These are phyloP conservation scores for Spea multiplicata DNA, from an alignment of 2,113 vertebrate genomes.

Conservation along the genomic window DNA sequence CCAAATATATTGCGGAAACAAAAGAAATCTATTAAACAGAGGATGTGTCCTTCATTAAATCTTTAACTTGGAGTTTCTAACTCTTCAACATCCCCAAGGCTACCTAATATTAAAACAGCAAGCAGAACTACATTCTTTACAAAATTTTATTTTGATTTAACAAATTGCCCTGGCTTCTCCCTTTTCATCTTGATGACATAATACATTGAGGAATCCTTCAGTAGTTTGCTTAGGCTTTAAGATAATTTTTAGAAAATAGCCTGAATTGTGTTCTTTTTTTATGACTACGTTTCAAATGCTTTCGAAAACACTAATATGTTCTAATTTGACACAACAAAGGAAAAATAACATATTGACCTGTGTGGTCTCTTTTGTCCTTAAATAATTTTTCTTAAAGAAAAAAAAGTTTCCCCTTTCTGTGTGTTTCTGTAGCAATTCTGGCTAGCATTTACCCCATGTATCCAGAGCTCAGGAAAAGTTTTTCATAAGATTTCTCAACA, in stretches of 20 bases:
- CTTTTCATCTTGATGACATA: conserved; percentile 30
- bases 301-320: neutral
- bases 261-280: neutral
- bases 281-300: neutral
- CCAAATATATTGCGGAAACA: conserved; percentile 30
- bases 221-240: conserved; percentile 24
- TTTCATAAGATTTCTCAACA: neutral
- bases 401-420: neutral
- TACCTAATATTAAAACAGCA: conserved; percentile 38
- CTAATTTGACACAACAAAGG: neutral
- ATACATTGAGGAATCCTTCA: conserved; percentile 30
- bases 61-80: conserved; percentile 33
- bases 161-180: conserved; percentile 34
- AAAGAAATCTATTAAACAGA: conserved; percentile 38
- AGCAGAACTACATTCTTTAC: conserved; percentile 33
- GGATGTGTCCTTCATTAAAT: conserved; percentile 42
- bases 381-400: too few relatives aligned
- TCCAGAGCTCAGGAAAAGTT: neutral
- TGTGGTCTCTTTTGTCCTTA: neutral
- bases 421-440: neutral
- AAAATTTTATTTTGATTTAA: conserved; percentile 39
- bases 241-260: conserved; percentile 1
- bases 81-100: conserved; percentile 30
- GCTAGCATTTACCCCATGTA: neutral
- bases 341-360: neutral